Percentiles rank a stretch among this genome's conserved stretches.
Evolutionary conservation across 2,888 invertebrate species (phyloP).

Genomic region (Leptarthrus brevirostris): DNA sequence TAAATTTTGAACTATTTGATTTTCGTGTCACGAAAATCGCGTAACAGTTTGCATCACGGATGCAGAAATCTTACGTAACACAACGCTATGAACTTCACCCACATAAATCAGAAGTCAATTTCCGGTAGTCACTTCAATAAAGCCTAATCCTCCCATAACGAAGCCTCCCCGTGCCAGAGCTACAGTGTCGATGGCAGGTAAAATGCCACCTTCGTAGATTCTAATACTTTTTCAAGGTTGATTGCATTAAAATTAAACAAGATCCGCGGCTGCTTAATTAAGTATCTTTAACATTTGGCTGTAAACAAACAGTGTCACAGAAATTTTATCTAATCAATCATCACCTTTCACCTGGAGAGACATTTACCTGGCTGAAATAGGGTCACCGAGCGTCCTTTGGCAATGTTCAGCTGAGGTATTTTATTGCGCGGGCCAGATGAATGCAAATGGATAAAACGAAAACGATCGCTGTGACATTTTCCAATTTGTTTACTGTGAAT

Average conservation of each 20-base stretch:
- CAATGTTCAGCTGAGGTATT: neutral
- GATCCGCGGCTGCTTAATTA: too few species aligned
- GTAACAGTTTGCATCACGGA: too few species aligned
- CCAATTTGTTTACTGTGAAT: neutral
- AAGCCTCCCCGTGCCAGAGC: too few species aligned
- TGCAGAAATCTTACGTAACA: too few species aligned
- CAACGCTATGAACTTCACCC: too few species aligned
- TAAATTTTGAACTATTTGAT: too few species aligned
- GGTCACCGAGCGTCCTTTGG: slow-evolving; percentile 18
- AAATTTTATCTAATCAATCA: slow-evolving; percentile 27
- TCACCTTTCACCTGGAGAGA: slow-evolving; percentile 22
- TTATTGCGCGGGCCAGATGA: neutral
- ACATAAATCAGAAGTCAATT: too few species aligned
- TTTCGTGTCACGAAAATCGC: too few species aligned
- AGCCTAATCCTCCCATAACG: too few species aligned
- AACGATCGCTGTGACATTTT: slow-evolving; percentile 6
- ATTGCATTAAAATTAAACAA: slow-evolving; percentile 7
- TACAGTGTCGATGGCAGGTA: too few species aligned
- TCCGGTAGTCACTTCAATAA: too few species aligned
- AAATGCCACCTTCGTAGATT: slow-evolving; percentile 28
- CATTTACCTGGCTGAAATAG: slow-evolving; percentile 16
- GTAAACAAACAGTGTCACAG: slow-evolving; percentile 11
- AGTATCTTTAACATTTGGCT: neutral
- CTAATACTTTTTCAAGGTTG: slow-evolving; percentile 23
- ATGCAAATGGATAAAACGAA: neutral